Base-by-base conservation (phyloP, 2,888 invertebrate genomes). In the Eucriotettix oculatus region DNA sequence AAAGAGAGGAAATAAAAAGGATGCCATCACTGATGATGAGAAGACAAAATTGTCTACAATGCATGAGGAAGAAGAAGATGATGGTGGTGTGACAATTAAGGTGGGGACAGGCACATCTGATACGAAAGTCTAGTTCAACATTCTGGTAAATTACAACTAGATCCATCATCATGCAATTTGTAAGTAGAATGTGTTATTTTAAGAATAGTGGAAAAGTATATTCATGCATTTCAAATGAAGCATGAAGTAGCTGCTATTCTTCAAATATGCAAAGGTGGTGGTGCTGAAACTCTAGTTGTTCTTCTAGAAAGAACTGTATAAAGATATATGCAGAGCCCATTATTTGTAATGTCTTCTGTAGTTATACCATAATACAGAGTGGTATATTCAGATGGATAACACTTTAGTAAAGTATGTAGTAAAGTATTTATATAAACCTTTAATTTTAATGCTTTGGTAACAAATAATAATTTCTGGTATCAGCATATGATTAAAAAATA, bases 51-150 rank as follows among this genome's bases (percentile, higher is more conserved):
- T 92, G 53, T 89, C 91, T 40, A 89, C 87, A 43, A 91, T 91
- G 90, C 83, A 84, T 64, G 90, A 92, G 73, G 90, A 92, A 73
- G 90, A 91, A 66, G 87, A 87, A 66, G 87, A 87, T 66, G 86
- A 86, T 67, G 80, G 81, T 62, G 74, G 74, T 67, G 78, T 81
- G 63, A 79, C 77, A 58, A 81, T 82, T 69, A 81, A 81, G 80
- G 81, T 82, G 79, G 79, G 74, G 67, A 67, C 66, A 66, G 71
- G 60, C 58, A 60, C 58, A 55, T 60, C 62, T 48, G 64, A 64
- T 61, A 63, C 64, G 52, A 62, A 64, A 58, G 63, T 64, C 59
- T 64, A 63, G 61, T 12, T 12, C 48, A 48, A 14, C 48, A 48
- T 48, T 29, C 2, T 29, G 29, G 29, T 29, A 48, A n/a, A 12